Percentiles rank a stretch among this genome's conserved stretches.
These are phyloP conservation scores for Odontocolon sp. DNA, from an alignment of 2,888 invertebrate genomes.

Conservation along the genomic window DNA sequence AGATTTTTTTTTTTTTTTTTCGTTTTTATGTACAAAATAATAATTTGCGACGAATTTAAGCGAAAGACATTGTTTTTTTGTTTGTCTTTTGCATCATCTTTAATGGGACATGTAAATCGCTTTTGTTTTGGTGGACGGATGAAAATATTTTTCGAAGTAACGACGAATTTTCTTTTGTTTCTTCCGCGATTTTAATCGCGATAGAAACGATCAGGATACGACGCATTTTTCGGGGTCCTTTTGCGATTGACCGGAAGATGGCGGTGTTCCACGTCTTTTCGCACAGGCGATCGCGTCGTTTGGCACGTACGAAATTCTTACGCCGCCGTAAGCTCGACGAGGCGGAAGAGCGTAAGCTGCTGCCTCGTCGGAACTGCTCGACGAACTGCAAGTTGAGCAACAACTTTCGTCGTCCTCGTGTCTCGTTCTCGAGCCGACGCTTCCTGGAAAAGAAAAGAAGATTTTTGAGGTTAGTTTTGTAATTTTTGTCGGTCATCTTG, in stretches of 20 bases:
- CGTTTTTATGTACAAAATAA: background rate
- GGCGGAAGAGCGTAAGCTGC: slow-evolving; percentile 93
- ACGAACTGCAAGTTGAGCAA: slow-evolving; percentile 94
- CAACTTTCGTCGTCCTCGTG: slow-evolving; percentile 85
- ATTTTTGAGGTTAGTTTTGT: background rate
- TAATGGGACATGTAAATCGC: background rate
- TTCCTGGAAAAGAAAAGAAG: slow-evolving; percentile 62
- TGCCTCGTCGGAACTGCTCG: slow-evolving; percentile 92
- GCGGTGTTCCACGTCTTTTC: slow-evolving; percentile 82
- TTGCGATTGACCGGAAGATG: slow-evolving; percentile 73
- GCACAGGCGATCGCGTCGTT: slow-evolving; percentile 94
- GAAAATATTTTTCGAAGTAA: slow-evolving; percentile 13
- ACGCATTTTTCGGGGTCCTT: slow-evolving; percentile 92
- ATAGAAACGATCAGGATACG: slow-evolving; percentile 88
- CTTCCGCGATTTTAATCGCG: slow-evolving; percentile 57
- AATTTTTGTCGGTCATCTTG: too few species aligned
- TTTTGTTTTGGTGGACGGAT: slow-evolving; percentile 2
- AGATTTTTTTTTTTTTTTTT: slow-evolving; percentile 31
- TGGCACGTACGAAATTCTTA: slow-evolving; percentile 95
- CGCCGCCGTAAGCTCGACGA: slow-evolving; percentile 92
- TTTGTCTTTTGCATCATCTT: background rate
- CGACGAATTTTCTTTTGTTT: slow-evolving; percentile 27
- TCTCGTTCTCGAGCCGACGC: slow-evolving; percentile 81
- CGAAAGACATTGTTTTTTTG: slow-evolving; percentile 10
- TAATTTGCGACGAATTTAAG: slow-evolving; percentile 13